phyloP scores from a whole-genome alignment of 2,888 invertebrate genomes.

The Leptopilina myrica region DNA sequence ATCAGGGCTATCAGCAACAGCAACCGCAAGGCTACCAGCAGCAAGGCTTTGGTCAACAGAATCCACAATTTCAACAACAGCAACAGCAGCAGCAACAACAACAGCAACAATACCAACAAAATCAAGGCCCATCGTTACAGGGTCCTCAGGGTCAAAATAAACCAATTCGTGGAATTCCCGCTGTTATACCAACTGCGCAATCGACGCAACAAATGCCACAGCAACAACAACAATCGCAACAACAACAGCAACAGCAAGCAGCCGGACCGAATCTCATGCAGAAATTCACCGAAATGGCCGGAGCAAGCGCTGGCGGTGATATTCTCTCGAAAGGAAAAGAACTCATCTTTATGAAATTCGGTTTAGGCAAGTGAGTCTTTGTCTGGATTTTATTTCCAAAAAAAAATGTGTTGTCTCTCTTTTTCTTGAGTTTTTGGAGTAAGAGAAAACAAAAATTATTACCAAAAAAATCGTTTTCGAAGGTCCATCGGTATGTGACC shows the following conservation, averaged over 20 bases:
- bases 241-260: slow-evolving; percentile 75
- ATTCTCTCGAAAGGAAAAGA: slow-evolving; percentile 95
- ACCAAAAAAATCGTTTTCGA: not conserved
- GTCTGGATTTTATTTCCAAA: slow-evolving; percentile 19
- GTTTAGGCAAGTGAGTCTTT: slow-evolving; percentile 81
- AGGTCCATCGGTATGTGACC: slow-evolving; percentile 42
- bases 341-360: slow-evolving; percentile 96
- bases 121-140: slow-evolving; percentile 60
- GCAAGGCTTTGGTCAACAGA: slow-evolving; percentile 62
- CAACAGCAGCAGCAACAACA: slow-evolving; percentile 65
- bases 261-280: slow-evolving; percentile 89
- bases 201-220: slow-evolving; percentile 73
- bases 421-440: not conserved
- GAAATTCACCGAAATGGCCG: slow-evolving; percentile 91
- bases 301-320: slow-evolving; percentile 88
- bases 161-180: slow-evolving; percentile 78
- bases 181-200: slow-evolving; percentile 61
- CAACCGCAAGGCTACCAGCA: slow-evolving; percentile 60
- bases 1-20: slow-evolving; percentile 64
- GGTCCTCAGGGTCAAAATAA: slow-evolving; percentile 66
- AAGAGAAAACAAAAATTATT: too few relatives aligned
- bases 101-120: slow-evolving; percentile 66
- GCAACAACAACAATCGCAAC: slow-evolving; percentile 69
- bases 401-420: not conserved
- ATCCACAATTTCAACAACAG: slow-evolving; percentile 60